Evolutionary conservation across 2,888 invertebrate species (phyloP), one percentile per base, ranked within the genome.

Genomic region (Tetanocera ferruginea): DNA sequence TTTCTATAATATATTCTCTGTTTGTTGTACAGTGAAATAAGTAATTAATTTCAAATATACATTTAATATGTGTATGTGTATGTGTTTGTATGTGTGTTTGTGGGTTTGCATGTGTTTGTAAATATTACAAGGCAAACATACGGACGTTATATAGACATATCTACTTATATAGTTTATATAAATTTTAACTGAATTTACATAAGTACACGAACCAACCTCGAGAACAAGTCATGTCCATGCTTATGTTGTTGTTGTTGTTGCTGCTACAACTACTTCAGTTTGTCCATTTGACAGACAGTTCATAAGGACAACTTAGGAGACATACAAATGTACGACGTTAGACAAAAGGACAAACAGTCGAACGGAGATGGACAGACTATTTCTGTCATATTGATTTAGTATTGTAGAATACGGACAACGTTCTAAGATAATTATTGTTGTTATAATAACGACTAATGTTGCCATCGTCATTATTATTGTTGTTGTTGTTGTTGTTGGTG

Each of bases 1-100:
- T 77, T 43, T 75, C 17, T 60, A 79, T 79, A 79, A 74, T 76
- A 76, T 79, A 79, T 79, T 76, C 76, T 76, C 76, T 74, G 69
- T 76, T 79, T 73, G 76, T 70, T 70, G 74, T 62, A 60, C 25
- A 43, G 11, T 74, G 76, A 75, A 79, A 77, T 79, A 77, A 79
- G 79, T 79, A 77, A 79, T 79, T 79, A 79, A 79, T 79, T 79
- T 74, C 62, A 75, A 74, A 76, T 78, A 72, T 71, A 60, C 51
- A 75, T 28, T 66, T 37, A 55, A 25, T 69, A n/a, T 34, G 64
- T 52, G 17, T 28, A 43, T 67, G 19, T 51, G 37, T 69, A 14
- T 57, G 67, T 34, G 64, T n/a, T n/a, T 19, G 34, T 43, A n/a
- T 57, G 37, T 51, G 49, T 17, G 25, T 5, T 37, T 43, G n/a